Evolutionary conservation across 2,797 vertebrate genomes (phyloP).

Genomic region (Thripadectes ignobilis): DNA sequence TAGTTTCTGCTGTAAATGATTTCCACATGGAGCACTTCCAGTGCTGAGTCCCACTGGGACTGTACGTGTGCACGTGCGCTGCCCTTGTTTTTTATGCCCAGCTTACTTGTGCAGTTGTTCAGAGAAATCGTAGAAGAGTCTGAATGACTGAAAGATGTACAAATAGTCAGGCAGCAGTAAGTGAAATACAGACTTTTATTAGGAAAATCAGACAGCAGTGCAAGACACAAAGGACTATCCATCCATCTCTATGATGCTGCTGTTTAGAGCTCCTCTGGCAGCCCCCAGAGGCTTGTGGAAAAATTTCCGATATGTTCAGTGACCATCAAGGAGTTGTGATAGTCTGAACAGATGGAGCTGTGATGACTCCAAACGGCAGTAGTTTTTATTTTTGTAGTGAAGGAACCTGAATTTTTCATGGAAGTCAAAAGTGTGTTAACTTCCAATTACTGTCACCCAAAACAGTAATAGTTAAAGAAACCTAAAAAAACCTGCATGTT

Average conservation of each 20-base stretch:
- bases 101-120: not conserved
- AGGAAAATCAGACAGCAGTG: not conserved
- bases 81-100: not conserved
- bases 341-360: not conserved
- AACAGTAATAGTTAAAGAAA: not conserved
- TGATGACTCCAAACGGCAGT: not conserved
- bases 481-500: not conserved
- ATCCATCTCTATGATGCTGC: not conserved
- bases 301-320: fast-evolving
- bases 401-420: not conserved
- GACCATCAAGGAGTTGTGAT: not conserved
- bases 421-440: not conserved
- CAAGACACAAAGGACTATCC: not conserved
- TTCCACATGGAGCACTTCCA: not conserved
- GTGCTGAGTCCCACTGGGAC: not conserved
- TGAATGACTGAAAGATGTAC: not conserved
- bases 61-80: not conserved
- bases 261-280: not conserved
- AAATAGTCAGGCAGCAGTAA: not conserved
- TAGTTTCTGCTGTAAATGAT: not conserved
- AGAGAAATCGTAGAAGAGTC: not conserved
- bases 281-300: not conserved
- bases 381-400: not conserved
- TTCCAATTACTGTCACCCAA: not conserved
- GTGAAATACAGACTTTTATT: not conserved